Evolutionary conservation across 2,113 vertebrate species (phyloP).

Genomic region (Anthoscopus minutus): DNA sequence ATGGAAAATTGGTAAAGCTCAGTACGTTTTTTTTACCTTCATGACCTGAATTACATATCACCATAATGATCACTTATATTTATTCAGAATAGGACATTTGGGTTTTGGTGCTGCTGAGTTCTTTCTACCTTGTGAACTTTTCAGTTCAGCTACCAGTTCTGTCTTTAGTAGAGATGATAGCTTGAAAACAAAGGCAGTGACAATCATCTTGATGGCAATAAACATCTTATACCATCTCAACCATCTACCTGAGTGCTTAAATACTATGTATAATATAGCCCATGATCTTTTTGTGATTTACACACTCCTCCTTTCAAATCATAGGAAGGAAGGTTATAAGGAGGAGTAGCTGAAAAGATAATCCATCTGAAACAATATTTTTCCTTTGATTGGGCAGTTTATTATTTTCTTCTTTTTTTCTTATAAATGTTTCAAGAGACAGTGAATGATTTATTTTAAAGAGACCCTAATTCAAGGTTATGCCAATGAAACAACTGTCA

Average conservation of each 20-base stretch:
- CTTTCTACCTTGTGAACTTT: neutral
- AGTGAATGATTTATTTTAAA: constrained; percentile 6
- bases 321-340: neutral
- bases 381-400: neutral
- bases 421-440: neutral
- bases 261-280: neutral
- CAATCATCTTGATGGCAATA: neutral
- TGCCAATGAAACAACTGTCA: constrained; percentile 45
- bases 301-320: neutral
- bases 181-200: neutral
- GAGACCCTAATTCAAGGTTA: constrained; percentile 63
- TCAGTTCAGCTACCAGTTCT: neutral
- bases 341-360: neutral
- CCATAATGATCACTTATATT: neutral
- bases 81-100: no score
- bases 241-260: neutral
- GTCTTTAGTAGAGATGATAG: neutral
- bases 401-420: neutral
- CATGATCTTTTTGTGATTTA: neutral
- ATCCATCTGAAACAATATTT: neutral
- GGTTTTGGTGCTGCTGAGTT: neutral
- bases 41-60: neutral
- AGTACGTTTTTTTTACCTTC: neutral
- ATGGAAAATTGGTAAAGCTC: neutral
- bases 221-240: neutral